Conservation (phyloP, 2,797 vertebrate genomes). For the Artibeus jamaicensis region DNA sequence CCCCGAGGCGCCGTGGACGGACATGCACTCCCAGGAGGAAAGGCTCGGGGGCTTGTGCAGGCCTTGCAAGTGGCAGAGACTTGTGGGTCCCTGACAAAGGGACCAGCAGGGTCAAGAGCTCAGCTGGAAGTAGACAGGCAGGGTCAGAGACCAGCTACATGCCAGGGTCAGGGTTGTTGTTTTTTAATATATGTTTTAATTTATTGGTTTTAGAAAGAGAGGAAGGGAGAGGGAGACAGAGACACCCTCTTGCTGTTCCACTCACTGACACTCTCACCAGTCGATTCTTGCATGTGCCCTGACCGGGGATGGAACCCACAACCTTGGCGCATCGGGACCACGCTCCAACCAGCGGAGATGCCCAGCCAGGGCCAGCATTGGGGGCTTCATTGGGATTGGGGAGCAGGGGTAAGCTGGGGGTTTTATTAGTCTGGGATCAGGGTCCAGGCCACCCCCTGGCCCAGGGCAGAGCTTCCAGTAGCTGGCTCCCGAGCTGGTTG, state of each 20-base stretch:
- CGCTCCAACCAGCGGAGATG: no score
- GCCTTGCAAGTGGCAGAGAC: neutral
- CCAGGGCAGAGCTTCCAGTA: accelerated
- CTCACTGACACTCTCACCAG: no score
- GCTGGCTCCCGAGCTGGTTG: neutral
- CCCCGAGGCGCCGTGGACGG: accelerated
- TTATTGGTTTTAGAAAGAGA: no score
- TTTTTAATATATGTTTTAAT: no score
- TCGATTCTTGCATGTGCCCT: no score
- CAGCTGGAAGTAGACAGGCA: neutral
- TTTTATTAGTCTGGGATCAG: neutral
- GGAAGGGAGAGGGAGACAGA: no score
- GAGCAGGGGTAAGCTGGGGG: neutral
- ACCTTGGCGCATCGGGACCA: no score
- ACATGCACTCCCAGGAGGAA: neutral
- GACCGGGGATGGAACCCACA: no score
- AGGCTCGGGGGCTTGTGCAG: neutral
- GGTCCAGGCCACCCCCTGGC: neutral
- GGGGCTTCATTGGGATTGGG: neutral
- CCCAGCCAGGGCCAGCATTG: no score
- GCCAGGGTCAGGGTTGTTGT: no score
- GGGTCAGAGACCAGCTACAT: neutral
- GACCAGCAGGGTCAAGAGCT: neutral
- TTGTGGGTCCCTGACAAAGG: accelerated
- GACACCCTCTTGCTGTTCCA: no score